phyloP scores from a whole-genome alignment of 2,888 invertebrate genomes.

The Polymixis lichenea region DNA sequence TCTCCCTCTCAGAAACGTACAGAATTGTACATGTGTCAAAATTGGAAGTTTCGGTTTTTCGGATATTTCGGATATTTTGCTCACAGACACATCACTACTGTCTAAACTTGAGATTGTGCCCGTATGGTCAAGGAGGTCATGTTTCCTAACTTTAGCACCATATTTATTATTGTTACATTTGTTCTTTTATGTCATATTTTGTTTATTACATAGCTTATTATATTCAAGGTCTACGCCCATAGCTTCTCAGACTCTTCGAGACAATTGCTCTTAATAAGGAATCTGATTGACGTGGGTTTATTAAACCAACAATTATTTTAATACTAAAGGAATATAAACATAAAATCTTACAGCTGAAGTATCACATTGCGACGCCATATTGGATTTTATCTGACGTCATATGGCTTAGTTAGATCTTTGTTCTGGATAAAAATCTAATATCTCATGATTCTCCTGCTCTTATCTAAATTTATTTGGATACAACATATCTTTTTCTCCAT shows the following conservation, averaged over 20 bases:
- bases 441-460: neutral
- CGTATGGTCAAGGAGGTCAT: constrained; percentile 26
- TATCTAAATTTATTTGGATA: neutral
- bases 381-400: constrained; percentile 10
- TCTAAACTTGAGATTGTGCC: constrained; percentile 6
- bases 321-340: neutral
- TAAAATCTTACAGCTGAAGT: neutral
- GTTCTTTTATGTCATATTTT: constrained; percentile 5
- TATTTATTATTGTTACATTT: neutral
- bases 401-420: neutral
- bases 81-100: constrained; percentile 22
- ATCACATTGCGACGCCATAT: neutral
- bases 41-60: neutral
- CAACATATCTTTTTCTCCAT: neutral
- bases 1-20: neutral
- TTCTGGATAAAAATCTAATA: neutral
- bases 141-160: constrained; percentile 31
- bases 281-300: neutral
- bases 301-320: neutral
- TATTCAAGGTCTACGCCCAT: constrained; percentile 16
- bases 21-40: neutral
- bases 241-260: neutral
- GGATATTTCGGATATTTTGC: constrained; percentile 24
- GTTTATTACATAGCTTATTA: neutral
- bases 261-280: constrained; percentile 18